Evolutionary conservation across 2,113 vertebrate species (phyloP).

Genomic region (Aix galericulata): DNA sequence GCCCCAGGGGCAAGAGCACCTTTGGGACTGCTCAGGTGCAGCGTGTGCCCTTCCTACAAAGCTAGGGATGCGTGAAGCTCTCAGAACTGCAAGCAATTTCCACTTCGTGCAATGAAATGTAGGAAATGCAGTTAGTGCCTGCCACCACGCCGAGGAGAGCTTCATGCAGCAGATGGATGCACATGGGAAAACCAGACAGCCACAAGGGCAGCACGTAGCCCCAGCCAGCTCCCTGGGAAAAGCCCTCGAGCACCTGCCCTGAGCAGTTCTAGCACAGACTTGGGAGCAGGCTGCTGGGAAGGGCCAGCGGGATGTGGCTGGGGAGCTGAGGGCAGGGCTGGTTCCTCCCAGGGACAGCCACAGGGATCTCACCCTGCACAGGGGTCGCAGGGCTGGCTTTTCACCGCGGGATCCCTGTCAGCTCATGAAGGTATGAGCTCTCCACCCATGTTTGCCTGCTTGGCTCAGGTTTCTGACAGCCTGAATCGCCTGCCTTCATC

Average conservation of each 20-base stretch:
- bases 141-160: neutral
- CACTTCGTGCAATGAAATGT: neutral
- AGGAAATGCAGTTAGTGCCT: neutral
- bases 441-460: neutral
- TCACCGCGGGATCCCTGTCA: neutral
- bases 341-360: neutral
- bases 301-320: neutral
- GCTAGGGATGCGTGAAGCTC: neutral
- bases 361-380: neutral
- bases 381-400: neutral
- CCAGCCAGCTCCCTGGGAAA: neutral
- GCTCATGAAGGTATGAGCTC: neutral
- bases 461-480: neutral
- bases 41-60: neutral
- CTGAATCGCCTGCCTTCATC: neutral
- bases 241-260: neutral
- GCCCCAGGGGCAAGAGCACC: neutral
- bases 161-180: neutral
- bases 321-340: neutral
- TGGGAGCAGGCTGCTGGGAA: neutral
- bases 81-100: neutral
- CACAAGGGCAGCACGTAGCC: accelerated
- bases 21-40: neutral
- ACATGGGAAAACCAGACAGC: neutral
- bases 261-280: neutral